Evolutionary conservation across 2,888 invertebrate genomes (phyloP).

Genomic region (Brenthis daphne): DNA sequence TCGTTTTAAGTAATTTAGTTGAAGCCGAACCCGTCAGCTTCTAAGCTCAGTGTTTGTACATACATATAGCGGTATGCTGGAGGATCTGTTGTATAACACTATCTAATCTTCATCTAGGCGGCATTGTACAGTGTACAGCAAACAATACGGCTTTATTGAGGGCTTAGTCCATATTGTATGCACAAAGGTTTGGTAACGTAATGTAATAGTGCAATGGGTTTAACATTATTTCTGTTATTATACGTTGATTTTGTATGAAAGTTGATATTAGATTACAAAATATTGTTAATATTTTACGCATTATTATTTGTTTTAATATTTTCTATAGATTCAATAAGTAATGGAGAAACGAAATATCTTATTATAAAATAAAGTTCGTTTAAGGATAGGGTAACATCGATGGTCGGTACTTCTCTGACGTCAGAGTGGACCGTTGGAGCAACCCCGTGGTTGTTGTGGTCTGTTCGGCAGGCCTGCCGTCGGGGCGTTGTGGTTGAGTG

Average conservation of each 20-base stretch:
- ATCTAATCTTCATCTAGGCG: constrained; percentile 43
- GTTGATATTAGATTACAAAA: too few species aligned
- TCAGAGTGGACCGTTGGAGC: too few species aligned
- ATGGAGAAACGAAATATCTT: too few species aligned
- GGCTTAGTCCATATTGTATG: constrained; percentile 10
- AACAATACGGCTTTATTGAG: constrained; percentile 24
- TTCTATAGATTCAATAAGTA: too few species aligned
- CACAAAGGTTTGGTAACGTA: constrained; percentile 5
- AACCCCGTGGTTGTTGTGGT: too few species aligned
- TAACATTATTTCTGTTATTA: not conserved
- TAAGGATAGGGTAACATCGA: too few species aligned
- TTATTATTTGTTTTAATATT: too few species aligned
- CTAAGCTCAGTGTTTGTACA: constrained; percentile 10
- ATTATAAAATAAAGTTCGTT: too few species aligned
- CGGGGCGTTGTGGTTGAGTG: too few species aligned
- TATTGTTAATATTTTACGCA: too few species aligned
- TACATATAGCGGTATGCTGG: constrained; percentile 13
- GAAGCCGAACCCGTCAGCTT: constrained; percentile 1
- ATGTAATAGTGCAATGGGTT: constrained; percentile 7
- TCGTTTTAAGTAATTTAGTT: not conserved
- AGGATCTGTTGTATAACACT: constrained; percentile 27
- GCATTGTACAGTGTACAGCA: constrained; percentile 24
- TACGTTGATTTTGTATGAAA: not conserved
- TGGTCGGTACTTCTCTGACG: too few species aligned
- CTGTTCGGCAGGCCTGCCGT: too few species aligned